phyloP scores from a whole-genome alignment of 2,888 invertebrate species.

The Lycophotia porphyrea region DNA sequence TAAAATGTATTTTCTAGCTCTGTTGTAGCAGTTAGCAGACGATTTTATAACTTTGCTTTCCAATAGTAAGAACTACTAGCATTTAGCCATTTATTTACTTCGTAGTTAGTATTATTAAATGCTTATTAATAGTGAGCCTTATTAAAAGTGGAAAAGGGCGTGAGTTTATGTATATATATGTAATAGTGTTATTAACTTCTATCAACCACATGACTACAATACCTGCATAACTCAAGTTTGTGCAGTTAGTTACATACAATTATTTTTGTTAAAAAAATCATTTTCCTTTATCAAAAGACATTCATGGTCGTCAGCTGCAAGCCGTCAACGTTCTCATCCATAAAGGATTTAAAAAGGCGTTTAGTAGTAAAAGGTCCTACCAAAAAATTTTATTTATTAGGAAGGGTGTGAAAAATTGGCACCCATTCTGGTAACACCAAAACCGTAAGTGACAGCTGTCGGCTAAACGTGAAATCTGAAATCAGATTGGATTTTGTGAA shows the following conservation, averaged over 20 bases:
- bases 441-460: slow-evolving; percentile 42
- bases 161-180: too few relatives aligned
- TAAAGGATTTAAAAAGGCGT: background rate
- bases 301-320: background rate
- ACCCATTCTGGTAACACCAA: slow-evolving; percentile 18
- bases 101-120: background rate
- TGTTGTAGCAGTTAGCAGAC: background rate
- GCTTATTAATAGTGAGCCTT: too few relatives aligned
- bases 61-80: background rate
- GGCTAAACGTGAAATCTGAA: slow-evolving; percentile 43
- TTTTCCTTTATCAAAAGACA: too few relatives aligned
- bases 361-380: background rate
- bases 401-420: background rate
- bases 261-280: background rate
- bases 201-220: background rate
- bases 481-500: slow-evolving; percentile 27
- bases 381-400: background rate
- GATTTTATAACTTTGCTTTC: background rate
- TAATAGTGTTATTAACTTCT: too few relatives aligned
- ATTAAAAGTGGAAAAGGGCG: too few relatives aligned
- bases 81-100: background rate
- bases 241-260: background rate
- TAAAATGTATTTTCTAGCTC: background rate
- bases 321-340: background rate
- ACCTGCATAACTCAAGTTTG: background rate